Percentiles rank a stretch among this genome's conserved stretches.
These are phyloP conservation scores for Branchellion lobata DNA, from an alignment of 2,888 invertebrate species.

Conservation along the genomic window DNA sequence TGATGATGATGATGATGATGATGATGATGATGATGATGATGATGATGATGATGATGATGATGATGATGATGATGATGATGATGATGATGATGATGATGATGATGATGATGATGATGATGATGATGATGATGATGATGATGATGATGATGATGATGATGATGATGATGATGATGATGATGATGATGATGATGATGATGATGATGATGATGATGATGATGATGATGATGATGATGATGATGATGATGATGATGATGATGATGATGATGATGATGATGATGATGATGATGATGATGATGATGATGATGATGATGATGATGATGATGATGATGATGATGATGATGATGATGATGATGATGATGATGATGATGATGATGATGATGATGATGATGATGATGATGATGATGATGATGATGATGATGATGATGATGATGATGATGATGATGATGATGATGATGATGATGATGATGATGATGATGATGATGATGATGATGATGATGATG, in stretches of 20 bases:
- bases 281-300: slow-evolving; percentile 37
- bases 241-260: slow-evolving; percentile 36
- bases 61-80: slow-evolving; percentile 39
- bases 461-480: slow-evolving; percentile 37
- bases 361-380: slow-evolving; percentile 40
- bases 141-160: slow-evolving; percentile 34
- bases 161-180: slow-evolving; percentile 37
- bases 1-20: slow-evolving; percentile 36
- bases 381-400: slow-evolving; percentile 35
- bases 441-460: slow-evolving; percentile 37
- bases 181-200: slow-evolving; percentile 39
- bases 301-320: slow-evolving; percentile 37
- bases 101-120: slow-evolving; percentile 37
- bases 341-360: slow-evolving; percentile 35
- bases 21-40: slow-evolving; percentile 34
- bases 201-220: slow-evolving; percentile 35
- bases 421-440: slow-evolving; percentile 37
- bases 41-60: slow-evolving; percentile 37
- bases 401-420: slow-evolving; percentile 36
- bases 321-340: slow-evolving; percentile 39
- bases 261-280: slow-evolving; percentile 34
- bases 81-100: slow-evolving; percentile 35
- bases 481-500: slow-evolving; percentile 35
- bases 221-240: slow-evolving; percentile 37
- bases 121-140: slow-evolving; percentile 36